Conservation (phyloP, 2,797 vertebrate species). For the Etheostoma perlongum region DNA sequence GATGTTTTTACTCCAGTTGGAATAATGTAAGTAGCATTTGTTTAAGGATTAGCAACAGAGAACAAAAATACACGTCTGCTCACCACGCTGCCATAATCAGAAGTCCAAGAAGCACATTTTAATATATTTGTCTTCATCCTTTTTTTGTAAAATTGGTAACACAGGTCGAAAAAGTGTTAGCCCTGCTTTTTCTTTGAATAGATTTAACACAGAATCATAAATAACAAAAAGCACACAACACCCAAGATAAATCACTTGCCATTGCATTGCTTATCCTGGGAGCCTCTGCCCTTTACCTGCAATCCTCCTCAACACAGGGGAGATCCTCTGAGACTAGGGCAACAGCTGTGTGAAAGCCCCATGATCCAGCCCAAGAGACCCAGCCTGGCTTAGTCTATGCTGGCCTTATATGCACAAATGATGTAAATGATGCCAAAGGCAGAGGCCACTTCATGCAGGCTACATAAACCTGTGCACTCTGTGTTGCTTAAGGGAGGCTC, state of each 20-base stretch:
- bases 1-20: no score
- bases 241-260: constrained; percentile 59
- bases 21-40: no score
- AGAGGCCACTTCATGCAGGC: constrained; percentile 50
- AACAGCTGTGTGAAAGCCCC: constrained; percentile 64
- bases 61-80: no score
- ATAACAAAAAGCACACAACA: constrained; percentile 38
- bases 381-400: constrained; percentile 31
- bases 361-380: constrained; percentile 51
- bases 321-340: constrained; percentile 52
- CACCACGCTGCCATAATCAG: no score
- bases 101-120: not conserved
- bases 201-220: constrained; percentile 34
- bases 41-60: no score
- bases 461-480: constrained; percentile 47
- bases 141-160: not conserved
- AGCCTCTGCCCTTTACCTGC: constrained; percentile 68
- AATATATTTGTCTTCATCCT: not conserved
- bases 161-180: not conserved
- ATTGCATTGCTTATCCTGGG: constrained; percentile 27
- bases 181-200: not conserved
- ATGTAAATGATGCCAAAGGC: constrained; percentile 60
- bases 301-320: constrained; percentile 58
- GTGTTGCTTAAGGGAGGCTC: constrained; percentile 20
- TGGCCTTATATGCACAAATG: constrained; percentile 59